Conservation (phyloP, 1,140 invertebrate genomes). For the Thaumatotibia leucotreta region DNA sequence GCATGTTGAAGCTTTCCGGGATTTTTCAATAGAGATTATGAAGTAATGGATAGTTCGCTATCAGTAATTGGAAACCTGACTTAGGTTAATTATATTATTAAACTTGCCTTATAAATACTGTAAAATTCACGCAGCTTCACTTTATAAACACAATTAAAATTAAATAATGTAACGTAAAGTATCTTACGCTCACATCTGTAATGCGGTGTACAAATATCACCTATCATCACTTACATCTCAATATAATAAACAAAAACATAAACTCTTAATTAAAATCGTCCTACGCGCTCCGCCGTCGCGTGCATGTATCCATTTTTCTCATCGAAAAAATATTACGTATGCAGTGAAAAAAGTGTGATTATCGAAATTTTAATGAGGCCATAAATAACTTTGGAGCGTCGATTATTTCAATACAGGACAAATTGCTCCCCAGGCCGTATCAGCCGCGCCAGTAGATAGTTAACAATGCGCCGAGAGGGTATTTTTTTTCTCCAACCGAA, state of each 20-base stretch:
- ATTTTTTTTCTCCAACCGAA: conserved; percentile 59
- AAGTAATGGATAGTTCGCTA: neutral
- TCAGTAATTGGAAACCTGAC: neutral
- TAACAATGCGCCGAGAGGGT: conserved; percentile 55
- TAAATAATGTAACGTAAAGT: no score
- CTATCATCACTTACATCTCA: conserved; percentile 21
- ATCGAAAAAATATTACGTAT: conserved; percentile 17
- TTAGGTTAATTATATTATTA: neutral
- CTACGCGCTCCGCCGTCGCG: conserved; percentile 36
- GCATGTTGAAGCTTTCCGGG: conserved; percentile 18
- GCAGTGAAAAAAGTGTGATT: conserved; percentile 41
- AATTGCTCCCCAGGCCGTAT: conserved; percentile 52
- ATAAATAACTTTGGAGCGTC: conserved; percentile 57
- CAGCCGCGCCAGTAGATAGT: conserved; percentile 21
- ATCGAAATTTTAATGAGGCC: conserved; percentile 66
- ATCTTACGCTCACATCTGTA: no score
- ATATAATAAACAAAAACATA: conserved; percentile 42
- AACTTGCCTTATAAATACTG: no score
- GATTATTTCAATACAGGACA: conserved; percentile 64
- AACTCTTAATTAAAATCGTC: conserved; percentile 53
- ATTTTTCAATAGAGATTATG: conserved; percentile 22
- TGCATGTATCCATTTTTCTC: conserved; percentile 25
- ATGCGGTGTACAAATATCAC: neutral
- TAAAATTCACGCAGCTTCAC: no score
- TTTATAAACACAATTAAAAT: no score